These are phyloP conservation scores for Oreohelix idahoensis DNA, from an alignment of 1,140 invertebrate species.

Conservation along the genomic window DNA sequence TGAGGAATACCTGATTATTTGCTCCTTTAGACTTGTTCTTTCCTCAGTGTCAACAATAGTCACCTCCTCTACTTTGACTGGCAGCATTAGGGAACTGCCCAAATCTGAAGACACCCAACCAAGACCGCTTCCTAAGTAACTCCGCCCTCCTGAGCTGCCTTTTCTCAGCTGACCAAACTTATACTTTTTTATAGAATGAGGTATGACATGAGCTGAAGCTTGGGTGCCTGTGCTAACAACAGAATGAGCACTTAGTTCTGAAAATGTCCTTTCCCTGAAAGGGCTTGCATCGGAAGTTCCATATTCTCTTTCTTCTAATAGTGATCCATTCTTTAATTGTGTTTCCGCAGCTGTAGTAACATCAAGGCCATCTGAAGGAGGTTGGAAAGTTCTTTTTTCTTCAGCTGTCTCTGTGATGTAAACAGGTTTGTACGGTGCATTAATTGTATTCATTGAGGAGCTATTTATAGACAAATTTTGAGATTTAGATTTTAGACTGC, in stretches of 20 bases:
- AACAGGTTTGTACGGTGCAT: background rate
- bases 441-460: background rate
- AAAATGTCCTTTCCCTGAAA: background rate
- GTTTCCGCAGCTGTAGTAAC: background rate
- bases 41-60: background rate
- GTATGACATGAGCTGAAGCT: background rate
- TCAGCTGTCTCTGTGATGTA: no score
- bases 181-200: background rate
- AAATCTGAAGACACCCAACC: slow-evolving; percentile 16
- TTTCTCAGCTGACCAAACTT: slow-evolving; percentile 25
- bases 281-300: background rate
- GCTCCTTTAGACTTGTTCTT: background rate
- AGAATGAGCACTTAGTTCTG: background rate
- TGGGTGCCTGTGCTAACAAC: background rate
- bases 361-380: background rate
- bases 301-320: background rate
- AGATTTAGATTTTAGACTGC: background rate
- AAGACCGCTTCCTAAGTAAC: slow-evolving; percentile 10
- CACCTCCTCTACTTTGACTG: slow-evolving; percentile 7
- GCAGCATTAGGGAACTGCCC: slow-evolving; percentile 25
- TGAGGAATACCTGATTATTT: background rate
- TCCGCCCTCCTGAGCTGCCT: background rate
- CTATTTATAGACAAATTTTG: background rate
- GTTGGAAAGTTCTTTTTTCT: background rate
- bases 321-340: background rate